Evolutionary conservation across 1,140 invertebrate species (phyloP).

Genomic region (Pentalonia nigronervosa): DNA sequence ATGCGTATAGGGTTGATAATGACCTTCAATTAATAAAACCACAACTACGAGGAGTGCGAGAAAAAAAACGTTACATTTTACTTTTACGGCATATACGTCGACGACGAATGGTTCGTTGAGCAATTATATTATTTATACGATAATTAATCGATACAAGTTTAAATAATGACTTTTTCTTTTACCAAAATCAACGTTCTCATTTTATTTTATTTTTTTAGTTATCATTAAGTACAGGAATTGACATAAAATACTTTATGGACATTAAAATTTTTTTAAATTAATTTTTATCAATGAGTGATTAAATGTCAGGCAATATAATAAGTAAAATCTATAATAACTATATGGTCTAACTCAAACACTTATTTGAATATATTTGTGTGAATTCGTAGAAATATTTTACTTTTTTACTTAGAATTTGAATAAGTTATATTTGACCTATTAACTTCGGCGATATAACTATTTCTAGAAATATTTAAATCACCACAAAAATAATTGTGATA

Average conservation of each 20-base stretch:
- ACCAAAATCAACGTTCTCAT: background rate
- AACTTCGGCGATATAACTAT: background rate
- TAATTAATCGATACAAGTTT: background rate
- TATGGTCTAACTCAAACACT: background rate
- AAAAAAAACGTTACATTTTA: constrained; percentile 34
- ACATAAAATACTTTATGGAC: background rate
- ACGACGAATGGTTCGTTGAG: background rate
- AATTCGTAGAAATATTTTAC: background rate
- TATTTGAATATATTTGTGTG: background rate
- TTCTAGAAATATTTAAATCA: background rate
- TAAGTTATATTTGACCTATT: background rate
- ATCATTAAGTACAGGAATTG: background rate
- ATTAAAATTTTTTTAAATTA: background rate
- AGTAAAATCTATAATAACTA: background rate
- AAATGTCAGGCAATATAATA: background rate
- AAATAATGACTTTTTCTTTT: constrained; percentile 19
- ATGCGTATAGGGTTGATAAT: constrained; percentile 47
- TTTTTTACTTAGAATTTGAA: background rate
- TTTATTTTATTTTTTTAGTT: background rate
- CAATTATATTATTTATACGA: background rate
- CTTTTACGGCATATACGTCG: constrained; percentile 18
- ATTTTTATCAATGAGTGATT: background rate
- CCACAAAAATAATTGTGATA: constrained; percentile 12
- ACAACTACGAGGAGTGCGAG: background rate
- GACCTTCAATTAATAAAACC: constrained; percentile 22